Evolutionary conservation across 2,888 invertebrate genomes (phyloP), one percentile per base, ranked within the genome.

Genomic region (Oscheius sp.): DNA sequence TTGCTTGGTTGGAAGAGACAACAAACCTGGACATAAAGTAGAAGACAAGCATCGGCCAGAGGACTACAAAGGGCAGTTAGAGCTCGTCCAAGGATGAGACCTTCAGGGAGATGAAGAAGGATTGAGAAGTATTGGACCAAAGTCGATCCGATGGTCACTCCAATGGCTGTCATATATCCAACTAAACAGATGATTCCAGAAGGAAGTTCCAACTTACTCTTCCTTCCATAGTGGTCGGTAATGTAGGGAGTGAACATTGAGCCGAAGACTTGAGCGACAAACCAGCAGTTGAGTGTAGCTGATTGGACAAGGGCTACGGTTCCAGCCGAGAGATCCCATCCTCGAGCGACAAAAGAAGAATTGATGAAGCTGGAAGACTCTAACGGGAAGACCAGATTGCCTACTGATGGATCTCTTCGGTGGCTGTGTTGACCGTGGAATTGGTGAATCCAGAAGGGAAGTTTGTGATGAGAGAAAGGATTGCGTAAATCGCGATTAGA

Each of bases 371-470:
- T 76, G 39, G n/a, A n/a, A n/a, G n/a, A n/a, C n/a, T n/a, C n/a
- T n/a, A n/a, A n/a, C n/a, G n/a, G n/a, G n/a, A 45, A 27, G 17
- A 33, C 17, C 17, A 17, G 17, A 45, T n/a, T 5, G 15, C 65
- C 50, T 37, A 77, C 74, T 65, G 68, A 67, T 77, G 70, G 12
- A 83, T 70, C 50, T 80, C 74, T 46, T 73, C 75, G 17, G 82
- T 82, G 31, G 83, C 83, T 17, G 82, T 83, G 76, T 83, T 83
- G 25, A 83, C 82, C 17, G 80, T 78, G 0, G 82, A 81, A 67
- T 83, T 82, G 27, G 82, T 83, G 74, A 82, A 83, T 48, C 81
- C 83, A 5, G 81, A 81, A 17, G 83, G 83, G 58, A 83, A 83
- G 64, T 83, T 83, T 61, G 83, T 83, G 73, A 82, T 79, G 52